Percentiles rank a stretch among this genome's conserved stretches.
Conservation (phyloP, 2,888 invertebrate species). For the Cheiracanthium punctorium region DNA sequence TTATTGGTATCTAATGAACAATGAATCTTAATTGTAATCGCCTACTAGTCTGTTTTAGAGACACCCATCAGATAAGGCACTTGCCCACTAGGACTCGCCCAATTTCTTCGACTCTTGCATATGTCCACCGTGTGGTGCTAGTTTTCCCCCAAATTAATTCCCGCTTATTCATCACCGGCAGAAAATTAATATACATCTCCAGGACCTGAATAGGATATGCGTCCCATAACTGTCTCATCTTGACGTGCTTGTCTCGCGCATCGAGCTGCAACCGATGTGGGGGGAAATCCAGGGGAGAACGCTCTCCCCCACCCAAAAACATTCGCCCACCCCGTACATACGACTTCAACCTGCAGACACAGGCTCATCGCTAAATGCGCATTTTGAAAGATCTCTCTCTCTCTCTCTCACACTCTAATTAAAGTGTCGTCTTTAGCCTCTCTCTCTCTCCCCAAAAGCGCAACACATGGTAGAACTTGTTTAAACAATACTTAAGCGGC, state of each 20-base stretch:
- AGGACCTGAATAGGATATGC: neutral
- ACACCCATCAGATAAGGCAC: too few species aligned
- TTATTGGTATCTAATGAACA: too few species aligned
- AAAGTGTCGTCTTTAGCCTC: constrained; percentile 62
- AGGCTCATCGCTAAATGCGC: neutral
- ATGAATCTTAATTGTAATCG: too few species aligned
- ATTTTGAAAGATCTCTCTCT: neutral
- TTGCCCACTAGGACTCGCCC: too few species aligned
- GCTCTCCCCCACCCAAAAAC: neutral
- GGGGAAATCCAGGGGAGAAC: too few species aligned
- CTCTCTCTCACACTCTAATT: constrained; percentile 51
- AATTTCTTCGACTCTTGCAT: too few species aligned
- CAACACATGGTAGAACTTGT: constrained; percentile 67
- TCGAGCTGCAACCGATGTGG: neutral
- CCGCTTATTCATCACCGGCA: neutral
- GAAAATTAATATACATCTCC: constrained; percentile 9
- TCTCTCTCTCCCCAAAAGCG: constrained; percentile 36
- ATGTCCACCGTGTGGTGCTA: too few species aligned
- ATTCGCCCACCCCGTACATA: neutral
- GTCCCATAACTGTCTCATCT: neutral
- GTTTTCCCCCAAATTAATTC: neutral
- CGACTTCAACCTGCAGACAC: neutral
- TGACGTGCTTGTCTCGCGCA: neutral
- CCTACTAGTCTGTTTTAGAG: too few species aligned
- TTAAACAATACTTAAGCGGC: constrained; percentile 69